These are phyloP conservation scores for Merodon equestris DNA, from an alignment of 2,888 invertebrate genomes.

Conservation along the genomic window DNA sequence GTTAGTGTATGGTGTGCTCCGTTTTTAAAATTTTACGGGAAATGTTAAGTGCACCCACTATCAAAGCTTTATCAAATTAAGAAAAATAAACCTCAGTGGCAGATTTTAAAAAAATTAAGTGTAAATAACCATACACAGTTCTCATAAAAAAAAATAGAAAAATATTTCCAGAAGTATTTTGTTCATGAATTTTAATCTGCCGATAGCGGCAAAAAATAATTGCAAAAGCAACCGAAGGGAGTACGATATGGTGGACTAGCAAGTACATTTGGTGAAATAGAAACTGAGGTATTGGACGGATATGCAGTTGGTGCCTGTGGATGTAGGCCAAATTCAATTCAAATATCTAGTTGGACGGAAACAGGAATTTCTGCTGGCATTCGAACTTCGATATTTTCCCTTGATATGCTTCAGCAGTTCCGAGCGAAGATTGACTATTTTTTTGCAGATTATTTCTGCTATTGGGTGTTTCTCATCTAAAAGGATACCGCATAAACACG, in stretches of 20 bases:
- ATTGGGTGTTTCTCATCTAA: constrained; percentile 57
- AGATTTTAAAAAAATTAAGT: too few relatives aligned
- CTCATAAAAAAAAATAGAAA: too few relatives aligned
- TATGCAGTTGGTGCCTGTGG: constrained; percentile 39
- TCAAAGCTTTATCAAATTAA: too few relatives aligned
- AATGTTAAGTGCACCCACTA: too few relatives aligned
- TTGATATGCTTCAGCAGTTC: constrained; percentile 54
- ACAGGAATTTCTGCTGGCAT: constrained; percentile 55
- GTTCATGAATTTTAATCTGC: constrained; percentile 32
- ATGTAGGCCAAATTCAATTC: constrained; percentile 64
- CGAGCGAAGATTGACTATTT: constrained; percentile 51
- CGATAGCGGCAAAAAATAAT: constrained; percentile 58
- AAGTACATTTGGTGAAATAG: not conserved
- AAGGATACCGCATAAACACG: constrained; percentile 65
- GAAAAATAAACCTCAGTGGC: too few relatives aligned
- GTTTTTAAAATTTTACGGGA: too few relatives aligned
- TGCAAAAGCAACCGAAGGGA: constrained; percentile 54
- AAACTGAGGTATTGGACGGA: constrained; percentile 24
- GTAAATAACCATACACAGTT: too few relatives aligned
- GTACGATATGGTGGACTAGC: not conserved
- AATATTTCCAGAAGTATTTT: too few relatives aligned
- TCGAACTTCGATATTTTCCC: constrained; percentile 22
- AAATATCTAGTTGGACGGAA: constrained; percentile 61
- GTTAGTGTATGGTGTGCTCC: too few relatives aligned
- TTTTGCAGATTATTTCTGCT: constrained; percentile 61